Conservation (phyloP, 2,888 invertebrate genomes). For the Oegoconia quadripuncta region DNA sequence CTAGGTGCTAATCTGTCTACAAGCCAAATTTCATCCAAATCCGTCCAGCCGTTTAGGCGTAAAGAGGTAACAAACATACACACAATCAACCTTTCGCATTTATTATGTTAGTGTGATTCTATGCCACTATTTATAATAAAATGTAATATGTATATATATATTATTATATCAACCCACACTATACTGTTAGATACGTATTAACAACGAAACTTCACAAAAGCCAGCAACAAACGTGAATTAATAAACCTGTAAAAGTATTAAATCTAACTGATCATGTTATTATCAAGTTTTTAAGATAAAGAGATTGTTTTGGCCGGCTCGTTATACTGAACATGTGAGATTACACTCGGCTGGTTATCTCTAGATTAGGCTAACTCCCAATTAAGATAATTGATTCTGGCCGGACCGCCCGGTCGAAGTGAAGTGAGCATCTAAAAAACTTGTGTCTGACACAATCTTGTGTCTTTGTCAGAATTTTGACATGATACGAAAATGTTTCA, state of each 20-base stretch:
- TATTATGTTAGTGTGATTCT: no score
- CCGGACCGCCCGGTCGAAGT: conserved; percentile 48
- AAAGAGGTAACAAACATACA: no score
- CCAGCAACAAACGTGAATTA: no score
- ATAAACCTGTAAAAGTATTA: conserved; percentile 1
- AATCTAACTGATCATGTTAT: conserved; percentile 9
- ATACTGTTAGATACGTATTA: no score
- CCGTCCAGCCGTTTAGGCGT: no score
- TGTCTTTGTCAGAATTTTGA: conserved; percentile 23
- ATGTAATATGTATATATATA: no score
- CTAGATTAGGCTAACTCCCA: conserved; percentile 66
- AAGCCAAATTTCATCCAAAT: no score
- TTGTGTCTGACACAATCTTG: conserved; percentile 28
- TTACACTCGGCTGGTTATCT: conserved; percentile 47
- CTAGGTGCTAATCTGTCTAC: no score
- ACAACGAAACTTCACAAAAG: no score
- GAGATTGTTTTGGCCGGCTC: conserved; percentile 40
- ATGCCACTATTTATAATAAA: no score
- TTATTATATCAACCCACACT: no score
- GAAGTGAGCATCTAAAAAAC: conserved; percentile 43
- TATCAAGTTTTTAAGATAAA: conserved; percentile 33
- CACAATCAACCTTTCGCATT: no score
- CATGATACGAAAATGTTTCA: conserved; percentile 3
- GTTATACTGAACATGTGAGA: conserved; percentile 41
- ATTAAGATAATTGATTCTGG: conserved; percentile 73